These are phyloP conservation scores for Trachemys scripta DNA, from an alignment of 2,113 vertebrate species.

Conservation along the genomic window DNA sequence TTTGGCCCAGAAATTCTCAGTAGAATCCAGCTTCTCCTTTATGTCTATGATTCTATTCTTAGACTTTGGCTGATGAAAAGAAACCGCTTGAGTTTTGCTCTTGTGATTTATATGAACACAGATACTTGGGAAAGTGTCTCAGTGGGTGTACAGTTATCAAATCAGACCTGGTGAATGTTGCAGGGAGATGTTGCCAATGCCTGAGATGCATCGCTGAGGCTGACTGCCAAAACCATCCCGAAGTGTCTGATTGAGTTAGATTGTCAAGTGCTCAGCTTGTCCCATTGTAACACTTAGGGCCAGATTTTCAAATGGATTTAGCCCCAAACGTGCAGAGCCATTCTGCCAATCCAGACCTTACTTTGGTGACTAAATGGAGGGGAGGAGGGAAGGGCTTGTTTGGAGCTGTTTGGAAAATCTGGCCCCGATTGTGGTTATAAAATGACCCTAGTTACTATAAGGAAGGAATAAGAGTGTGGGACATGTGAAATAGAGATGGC, in stretches of 20 bases:
- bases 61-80: too few species aligned
- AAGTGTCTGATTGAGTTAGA: not conserved
- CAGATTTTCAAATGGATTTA: accelerated
- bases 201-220: not conserved
- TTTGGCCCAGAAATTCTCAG: too few species aligned
- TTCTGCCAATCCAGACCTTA: not conserved
- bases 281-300: not conserved
- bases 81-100: accelerated
- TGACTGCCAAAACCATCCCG: not conserved
- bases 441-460: not conserved
- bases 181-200: not conserved
- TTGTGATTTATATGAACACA: not conserved
- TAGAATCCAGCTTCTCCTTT: too few species aligned
- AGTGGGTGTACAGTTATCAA: not conserved
- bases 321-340: not conserved
- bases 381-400: not conserved
- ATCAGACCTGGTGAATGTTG: not conserved
- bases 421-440: not conserved
- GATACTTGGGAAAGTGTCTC: not conserved
- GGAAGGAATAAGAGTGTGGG: not conserved
- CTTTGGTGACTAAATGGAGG: not conserved
- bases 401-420: not conserved
- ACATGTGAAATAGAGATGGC: not conserved
- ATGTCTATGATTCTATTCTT: too few species aligned
- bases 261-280: not conserved